Percentiles rank a stretch among this genome's conserved stretches.
Evolutionary conservation across 2,888 invertebrate genomes (phyloP).

Genomic region (Andrena hattorfiana): DNA sequence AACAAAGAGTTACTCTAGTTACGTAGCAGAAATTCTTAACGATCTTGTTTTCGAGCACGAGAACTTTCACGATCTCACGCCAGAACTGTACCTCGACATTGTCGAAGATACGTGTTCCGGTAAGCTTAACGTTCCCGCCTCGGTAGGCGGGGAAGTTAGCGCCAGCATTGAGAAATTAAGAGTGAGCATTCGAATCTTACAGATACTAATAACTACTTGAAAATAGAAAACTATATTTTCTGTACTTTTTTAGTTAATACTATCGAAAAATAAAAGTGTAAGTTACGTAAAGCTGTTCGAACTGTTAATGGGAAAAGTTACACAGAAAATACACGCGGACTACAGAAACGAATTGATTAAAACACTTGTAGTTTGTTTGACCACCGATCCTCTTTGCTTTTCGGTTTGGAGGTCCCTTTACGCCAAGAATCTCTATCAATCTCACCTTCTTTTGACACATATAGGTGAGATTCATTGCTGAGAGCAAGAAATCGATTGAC

Average conservation of each 20-base stretch:
- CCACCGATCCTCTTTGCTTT: conserved; percentile 88
- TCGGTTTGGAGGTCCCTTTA: conserved; percentile 90
- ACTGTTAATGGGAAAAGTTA: conserved; percentile 88
- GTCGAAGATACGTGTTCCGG: conserved; percentile 87
- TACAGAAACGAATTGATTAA: conserved; percentile 87
- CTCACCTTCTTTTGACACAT: conserved; percentile 88
- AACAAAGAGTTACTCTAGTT: conserved; percentile 89
- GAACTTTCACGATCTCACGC: conserved; percentile 84
- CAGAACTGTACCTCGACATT: conserved; percentile 88
- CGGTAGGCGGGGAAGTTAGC: conserved; percentile 87
- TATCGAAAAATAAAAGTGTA: conserved; percentile 81
- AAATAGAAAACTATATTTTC: background rate
- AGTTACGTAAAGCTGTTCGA: conserved; percentile 87
- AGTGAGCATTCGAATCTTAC: conserved; percentile 82
- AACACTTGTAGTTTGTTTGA: conserved; percentile 88
- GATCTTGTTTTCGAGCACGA: conserved; percentile 85
- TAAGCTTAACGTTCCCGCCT: conserved; percentile 86
- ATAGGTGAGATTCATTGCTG: conserved; percentile 77
- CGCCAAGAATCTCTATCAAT: conserved; percentile 88
- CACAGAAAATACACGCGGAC: conserved; percentile 86
- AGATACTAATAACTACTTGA: background rate
- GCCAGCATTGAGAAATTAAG: conserved; percentile 87
- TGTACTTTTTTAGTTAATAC: conserved; percentile 74
- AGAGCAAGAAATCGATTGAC: background rate
- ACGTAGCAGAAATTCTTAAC: conserved; percentile 88